phyloP scores from a whole-genome alignment of 1,140 invertebrate species.

The Drosophila aff. region DNA sequence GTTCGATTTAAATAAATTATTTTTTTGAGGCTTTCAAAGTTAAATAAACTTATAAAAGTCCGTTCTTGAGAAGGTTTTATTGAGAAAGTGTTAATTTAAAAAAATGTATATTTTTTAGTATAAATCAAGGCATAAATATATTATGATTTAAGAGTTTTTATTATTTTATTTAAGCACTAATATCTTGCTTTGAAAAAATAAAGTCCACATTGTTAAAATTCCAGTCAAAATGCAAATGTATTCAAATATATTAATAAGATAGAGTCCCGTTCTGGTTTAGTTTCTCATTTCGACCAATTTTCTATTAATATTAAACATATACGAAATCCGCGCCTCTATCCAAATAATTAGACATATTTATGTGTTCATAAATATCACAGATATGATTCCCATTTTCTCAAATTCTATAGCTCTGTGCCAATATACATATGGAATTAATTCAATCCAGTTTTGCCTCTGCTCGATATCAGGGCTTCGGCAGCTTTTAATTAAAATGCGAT shows the following conservation, averaged over 20 bases:
- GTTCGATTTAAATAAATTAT: neutral
- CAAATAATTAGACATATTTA: slow-evolving; percentile 81
- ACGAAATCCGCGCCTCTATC: slow-evolving; percentile 49
- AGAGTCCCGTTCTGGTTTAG: slow-evolving; percentile 13
- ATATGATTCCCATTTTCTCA: slow-evolving; percentile 57
- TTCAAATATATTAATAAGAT: neutral
- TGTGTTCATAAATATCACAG: slow-evolving; percentile 73
- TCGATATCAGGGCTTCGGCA: slow-evolving; percentile 55
- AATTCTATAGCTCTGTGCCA: slow-evolving; percentile 12
- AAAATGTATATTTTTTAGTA: too few relatives aligned
- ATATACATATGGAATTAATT: slow-evolving; percentile 3
- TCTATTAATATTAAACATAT: slow-evolving; percentile 44
- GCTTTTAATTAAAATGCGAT: slow-evolving; percentile 77
- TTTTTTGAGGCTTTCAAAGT: neutral
- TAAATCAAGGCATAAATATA: too few relatives aligned
- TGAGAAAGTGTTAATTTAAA: neutral
- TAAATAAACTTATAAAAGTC: neutral
- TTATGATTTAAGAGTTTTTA: too few relatives aligned
- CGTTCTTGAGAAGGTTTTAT: neutral
- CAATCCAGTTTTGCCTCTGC: slow-evolving; percentile 47
- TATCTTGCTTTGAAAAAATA: too few relatives aligned
- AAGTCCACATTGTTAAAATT: too few relatives aligned
- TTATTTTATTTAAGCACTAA: too few relatives aligned
- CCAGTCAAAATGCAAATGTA: neutral
- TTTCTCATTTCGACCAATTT: slow-evolving; percentile 24